phyloP scores from a whole-genome alignment of 2,888 invertebrate genomes.

The Lapara coniferarum region DNA sequence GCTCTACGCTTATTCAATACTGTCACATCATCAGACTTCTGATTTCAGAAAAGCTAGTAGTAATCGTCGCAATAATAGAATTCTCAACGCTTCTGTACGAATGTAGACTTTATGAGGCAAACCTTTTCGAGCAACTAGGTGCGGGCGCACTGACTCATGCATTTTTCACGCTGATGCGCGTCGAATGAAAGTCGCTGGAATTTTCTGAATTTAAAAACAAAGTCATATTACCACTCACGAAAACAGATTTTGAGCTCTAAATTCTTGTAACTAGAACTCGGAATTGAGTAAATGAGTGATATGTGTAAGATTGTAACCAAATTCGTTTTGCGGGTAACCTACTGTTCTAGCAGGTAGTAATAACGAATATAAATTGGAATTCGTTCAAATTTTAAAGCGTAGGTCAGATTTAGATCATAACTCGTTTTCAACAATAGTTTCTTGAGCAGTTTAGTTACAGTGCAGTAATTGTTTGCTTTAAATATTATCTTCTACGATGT shows the following conservation, averaged over 20 bases:
- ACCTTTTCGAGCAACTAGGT: slow-evolving; percentile 47
- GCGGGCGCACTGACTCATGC: slow-evolving; percentile 61
- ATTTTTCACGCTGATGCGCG: slow-evolving; percentile 66
- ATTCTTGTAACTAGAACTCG: background rate
- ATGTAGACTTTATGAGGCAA: slow-evolving; percentile 46
- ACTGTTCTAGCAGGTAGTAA: slow-evolving; percentile 27
- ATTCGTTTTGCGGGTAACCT: slow-evolving; percentile 26
- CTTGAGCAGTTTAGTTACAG: background rate
- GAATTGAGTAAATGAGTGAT: background rate
- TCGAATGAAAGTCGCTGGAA: slow-evolving; percentile 47
- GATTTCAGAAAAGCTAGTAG: background rate
- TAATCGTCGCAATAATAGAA: background rate
- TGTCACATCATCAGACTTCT: too few relatives aligned
- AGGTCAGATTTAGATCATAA: slow-evolving; percentile 15
- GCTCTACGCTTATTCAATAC: too few relatives aligned
- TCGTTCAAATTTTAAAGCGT: slow-evolving; percentile 17
- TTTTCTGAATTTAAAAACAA: slow-evolving; percentile 50
- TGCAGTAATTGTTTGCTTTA: background rate
- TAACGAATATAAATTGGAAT: slow-evolving; percentile 26
- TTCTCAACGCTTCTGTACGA: slow-evolving; percentile 17
- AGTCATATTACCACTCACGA: slow-evolving; percentile 32
- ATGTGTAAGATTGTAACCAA: slow-evolving; percentile 25
- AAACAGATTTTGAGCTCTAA: slow-evolving; percentile 16
- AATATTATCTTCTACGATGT: background rate
- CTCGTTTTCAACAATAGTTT: background rate